Base-by-base conservation (phyloP, 2,797 vertebrate genomes). In the Galaxias olidus region DNA sequence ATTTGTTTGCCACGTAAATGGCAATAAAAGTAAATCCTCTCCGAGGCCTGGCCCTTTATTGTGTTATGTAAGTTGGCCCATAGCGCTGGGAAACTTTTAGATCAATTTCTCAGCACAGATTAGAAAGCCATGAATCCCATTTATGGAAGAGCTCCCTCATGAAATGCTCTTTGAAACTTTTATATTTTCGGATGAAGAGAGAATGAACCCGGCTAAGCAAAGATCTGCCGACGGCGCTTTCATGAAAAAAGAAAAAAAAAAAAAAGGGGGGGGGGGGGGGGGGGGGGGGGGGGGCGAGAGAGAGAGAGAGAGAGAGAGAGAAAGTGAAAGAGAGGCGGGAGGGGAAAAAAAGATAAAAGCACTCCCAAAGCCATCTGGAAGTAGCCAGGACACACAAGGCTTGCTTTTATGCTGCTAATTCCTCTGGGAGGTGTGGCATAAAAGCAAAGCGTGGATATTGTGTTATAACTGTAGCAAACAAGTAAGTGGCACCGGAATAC, bases 101-200 rank as follows among this genome's bases (percentile, higher is more conserved):
- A 93, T 92, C 89, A 89, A 91, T 92, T 92, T 92, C 88, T 88
- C 87, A 84, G 87, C 66, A 18, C 89, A 92, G 92, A 93, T 93
- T 92, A 92, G 90, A 91, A 89, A 89, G 90, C 91, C 87, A 90
- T 90, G 90, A 92, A 92, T 91, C 89, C 89, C 86, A 91, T 93
- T 93, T 91, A 90, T 89, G 88, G 87, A 88, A 87, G 88, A 86
- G 89, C 87, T 92, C 91, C 89, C 88, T 91, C 80, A 77, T 91
- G 89, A 91, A 90, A 92, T 76, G 86, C 87, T 88, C 89, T 92
- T 92, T 92, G 88, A 91, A 93, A 92, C 84, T 91, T 77, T 75
- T 75, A 77, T 82, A 78, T 82, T 82, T 60, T 85, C 60, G 84
- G 87, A 90, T 90, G 86, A 90, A 87, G 85, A 89, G 88, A 87